Conservation (phyloP, 2,797 vertebrate genomes). For the Rhinella marina region DNA sequence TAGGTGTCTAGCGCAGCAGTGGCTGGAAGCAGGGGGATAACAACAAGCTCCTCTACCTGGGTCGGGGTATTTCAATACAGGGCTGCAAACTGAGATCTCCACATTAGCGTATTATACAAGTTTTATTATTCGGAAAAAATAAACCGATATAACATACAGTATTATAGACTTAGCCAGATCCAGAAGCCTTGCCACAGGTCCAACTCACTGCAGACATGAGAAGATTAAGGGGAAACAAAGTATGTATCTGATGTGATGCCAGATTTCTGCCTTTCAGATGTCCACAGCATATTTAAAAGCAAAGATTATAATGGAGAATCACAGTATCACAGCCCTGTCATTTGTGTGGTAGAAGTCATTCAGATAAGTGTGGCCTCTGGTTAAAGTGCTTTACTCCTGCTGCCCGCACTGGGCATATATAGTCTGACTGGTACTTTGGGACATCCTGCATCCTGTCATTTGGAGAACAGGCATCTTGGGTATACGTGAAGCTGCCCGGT, state of each 20-base stretch:
- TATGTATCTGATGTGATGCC: conserved; percentile 24
- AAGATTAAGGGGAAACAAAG: conserved; percentile 13
- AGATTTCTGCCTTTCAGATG: conserved; percentile 17
- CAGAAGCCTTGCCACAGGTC: background rate
- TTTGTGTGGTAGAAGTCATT: conserved; percentile 39
- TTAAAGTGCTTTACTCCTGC: conserved; percentile 34
- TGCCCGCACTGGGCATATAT: conserved; percentile 20
- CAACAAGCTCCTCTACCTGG: background rate
- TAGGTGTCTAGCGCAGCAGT: background rate
- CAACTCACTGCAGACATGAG: background rate
- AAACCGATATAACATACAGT: background rate
- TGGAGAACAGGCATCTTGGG: conserved; percentile 19
- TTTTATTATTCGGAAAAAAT: background rate
- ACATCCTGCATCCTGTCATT: conserved; percentile 43
- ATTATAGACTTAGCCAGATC: background rate
- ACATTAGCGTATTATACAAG: background rate
- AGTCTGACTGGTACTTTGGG: conserved; percentile 15
- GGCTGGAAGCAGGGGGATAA: background rate
- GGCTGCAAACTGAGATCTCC: background rate
- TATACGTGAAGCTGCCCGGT: background rate
- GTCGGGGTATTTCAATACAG: background rate
- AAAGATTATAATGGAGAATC: conserved; percentile 39
- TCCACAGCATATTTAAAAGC: conserved; percentile 19
- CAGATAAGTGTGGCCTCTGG: conserved; percentile 26
- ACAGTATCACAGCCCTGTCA: conserved; percentile 38